phyloP scores from a whole-genome alignment of 2,113 vertebrate genomes.

The Heptranchias perlo region DNA sequence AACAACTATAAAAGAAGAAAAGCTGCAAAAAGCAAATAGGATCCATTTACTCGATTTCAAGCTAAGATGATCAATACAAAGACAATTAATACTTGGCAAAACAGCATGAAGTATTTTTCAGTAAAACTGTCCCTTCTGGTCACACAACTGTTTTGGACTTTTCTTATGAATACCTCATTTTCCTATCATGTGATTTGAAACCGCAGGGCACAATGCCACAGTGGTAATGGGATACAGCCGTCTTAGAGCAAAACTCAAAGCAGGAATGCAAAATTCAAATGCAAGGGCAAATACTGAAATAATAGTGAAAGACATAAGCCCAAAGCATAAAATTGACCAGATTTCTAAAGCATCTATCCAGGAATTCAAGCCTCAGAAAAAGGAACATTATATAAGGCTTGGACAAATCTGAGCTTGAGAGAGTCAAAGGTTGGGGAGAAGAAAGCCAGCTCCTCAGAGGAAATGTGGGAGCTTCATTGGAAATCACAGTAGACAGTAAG shows the following conservation, averaged over 20 bases:
- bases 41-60: no score
- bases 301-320: background rate
- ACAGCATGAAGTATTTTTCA: background rate
- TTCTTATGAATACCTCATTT: background rate
- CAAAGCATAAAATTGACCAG: background rate
- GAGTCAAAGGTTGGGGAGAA: background rate
- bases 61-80: background rate
- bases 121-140: background rate
- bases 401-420: background rate
- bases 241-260: background rate
- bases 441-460: background rate
- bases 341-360: background rate
- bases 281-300: background rate
- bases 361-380: background rate
- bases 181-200: background rate
- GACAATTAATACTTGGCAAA: background rate
- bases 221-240: background rate
- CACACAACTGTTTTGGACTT: background rate
- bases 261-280: background rate
- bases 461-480: background rate
- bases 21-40: no score
- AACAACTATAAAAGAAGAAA: no score
- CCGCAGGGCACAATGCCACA: background rate
- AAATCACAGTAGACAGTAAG: background rate
- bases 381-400: background rate